Evolutionary conservation across 2,113 vertebrate species (phyloP).

Genomic region (Oxygymnocypris stewartii): DNA sequence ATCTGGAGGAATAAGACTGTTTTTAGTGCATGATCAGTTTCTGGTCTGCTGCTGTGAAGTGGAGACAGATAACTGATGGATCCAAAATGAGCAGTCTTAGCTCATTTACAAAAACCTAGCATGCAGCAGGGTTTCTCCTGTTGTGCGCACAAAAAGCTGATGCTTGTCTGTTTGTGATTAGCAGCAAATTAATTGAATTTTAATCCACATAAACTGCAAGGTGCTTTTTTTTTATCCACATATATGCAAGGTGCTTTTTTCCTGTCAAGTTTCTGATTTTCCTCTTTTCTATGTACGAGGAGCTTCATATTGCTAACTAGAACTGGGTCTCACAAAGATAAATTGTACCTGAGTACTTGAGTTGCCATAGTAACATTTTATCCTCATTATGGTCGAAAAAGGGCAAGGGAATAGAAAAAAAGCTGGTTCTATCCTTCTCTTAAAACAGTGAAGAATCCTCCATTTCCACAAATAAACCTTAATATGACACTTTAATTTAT

Average conservation of each 20-base stretch:
- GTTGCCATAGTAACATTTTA: slow-evolving; percentile 64
- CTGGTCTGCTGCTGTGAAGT: slow-evolving; percentile 24
- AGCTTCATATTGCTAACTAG: slow-evolving; percentile 38
- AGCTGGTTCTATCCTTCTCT: slow-evolving; percentile 29
- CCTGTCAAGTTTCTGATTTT: slow-evolving; percentile 31
- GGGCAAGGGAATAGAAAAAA: slow-evolving; percentile 34
- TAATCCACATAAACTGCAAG: slow-evolving; percentile 41
- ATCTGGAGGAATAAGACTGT: slow-evolving; percentile 28
- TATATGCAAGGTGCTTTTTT: slow-evolving; percentile 19
- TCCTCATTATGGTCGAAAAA: slow-evolving; percentile 57
- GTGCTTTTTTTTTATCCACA: too few relatives aligned
- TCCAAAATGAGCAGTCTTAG: slow-evolving; percentile 36
- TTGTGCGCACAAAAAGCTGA: slow-evolving; percentile 18
- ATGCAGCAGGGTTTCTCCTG: slow-evolving; percentile 17
- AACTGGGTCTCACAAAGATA: slow-evolving; percentile 53
- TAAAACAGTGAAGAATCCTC: slow-evolving; percentile 39
- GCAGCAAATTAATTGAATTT: slow-evolving; percentile 48
- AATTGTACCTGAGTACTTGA: slow-evolving; percentile 55
- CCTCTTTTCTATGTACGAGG: slow-evolving; percentile 2
- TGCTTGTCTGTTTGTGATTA: slow-evolving; percentile 45
- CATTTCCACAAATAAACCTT: slow-evolving; percentile 32
- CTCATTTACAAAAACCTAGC: slow-evolving; percentile 42
- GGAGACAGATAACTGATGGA: slow-evolving; percentile 38
- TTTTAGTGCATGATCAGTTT: slow-evolving; percentile 37
- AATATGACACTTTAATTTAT: slow-evolving; percentile 40